Conservation (phyloP, 1,140 invertebrate genomes). For the Eumaeus atala region DNA sequence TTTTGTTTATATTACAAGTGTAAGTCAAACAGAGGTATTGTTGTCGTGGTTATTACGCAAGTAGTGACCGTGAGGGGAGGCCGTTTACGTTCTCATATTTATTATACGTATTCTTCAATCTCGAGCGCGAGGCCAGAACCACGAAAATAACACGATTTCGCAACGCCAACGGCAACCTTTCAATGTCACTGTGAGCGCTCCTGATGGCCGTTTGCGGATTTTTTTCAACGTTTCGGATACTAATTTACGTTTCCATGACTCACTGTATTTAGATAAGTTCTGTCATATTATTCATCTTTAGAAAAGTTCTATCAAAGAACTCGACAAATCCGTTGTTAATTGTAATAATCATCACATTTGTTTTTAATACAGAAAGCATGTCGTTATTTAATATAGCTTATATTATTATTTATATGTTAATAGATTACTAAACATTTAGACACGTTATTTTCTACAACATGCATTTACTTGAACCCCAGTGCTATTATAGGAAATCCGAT, state of each 20-base stretch:
- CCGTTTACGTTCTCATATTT: conserved; percentile 69
- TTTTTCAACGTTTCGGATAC: conserved; percentile 14
- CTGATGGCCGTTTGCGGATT: conserved; percentile 37
- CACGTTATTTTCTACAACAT: no score
- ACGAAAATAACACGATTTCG: conserved; percentile 69
- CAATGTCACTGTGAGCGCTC: conserved; percentile 62
- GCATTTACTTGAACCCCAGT: not conserved
- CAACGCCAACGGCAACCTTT: conserved; percentile 57
- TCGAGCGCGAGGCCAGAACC: conserved; percentile 58
- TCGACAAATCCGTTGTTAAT: no score
- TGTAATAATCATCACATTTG: no score
- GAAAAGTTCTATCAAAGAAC: no score
- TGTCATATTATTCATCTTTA: not conserved
- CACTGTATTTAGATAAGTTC: conserved; percentile 8
- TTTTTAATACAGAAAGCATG: no score
- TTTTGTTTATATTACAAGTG: conserved; percentile 31
- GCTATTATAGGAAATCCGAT: conserved; percentile 3
- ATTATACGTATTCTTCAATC: conserved; percentile 70
- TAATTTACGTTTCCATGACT: conserved; percentile 13
- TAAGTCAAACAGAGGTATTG: conserved; percentile 41
- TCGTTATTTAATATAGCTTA: no score
- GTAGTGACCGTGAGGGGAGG: conserved; percentile 62
- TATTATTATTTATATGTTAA: no score
- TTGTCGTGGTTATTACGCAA: conserved; percentile 63
- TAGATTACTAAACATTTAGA: no score